Evolutionary conservation across 2,797 vertebrate species (phyloP), one percentile per base, ranked within the genome.

Genomic region (Mus caroli): DNA sequence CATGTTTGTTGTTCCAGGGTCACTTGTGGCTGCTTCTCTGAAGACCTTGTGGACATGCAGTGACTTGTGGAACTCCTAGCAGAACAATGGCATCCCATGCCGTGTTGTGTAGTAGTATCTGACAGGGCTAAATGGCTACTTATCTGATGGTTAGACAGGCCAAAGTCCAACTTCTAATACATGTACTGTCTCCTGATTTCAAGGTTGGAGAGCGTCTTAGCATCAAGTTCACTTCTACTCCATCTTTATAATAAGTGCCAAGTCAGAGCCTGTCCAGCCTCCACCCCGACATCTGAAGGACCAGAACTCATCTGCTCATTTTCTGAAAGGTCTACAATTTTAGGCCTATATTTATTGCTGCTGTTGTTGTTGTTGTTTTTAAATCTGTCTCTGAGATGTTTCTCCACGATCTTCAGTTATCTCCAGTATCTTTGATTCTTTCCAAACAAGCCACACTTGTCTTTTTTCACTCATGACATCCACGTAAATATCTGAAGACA

Each of bases 311-410:
- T 11, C 0, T 8, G 46, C 46, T 90, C 31, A 73, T 92, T 86
- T 96, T 94, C 9, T 62, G 46, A 88, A 96, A 94, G 58, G 60
- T 79, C 79, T 91, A 14, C 91, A 79, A 71, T 40, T 62, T 75
- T 94, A 93, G 52, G 90, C 89, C 75, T 87, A 19, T 28, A 54
- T 52, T 56, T 14, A 22, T 43, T 91, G 6, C 40, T 86, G 10
- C 37, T 85, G 40, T 0, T 87, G 3, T 28, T 54, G 6, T 54
- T 85, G 40, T 1, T 87, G 3, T 28, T 54, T 69, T 54, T 17
- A 34, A 78, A 7, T 64, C 31, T 90, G 37, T 43, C 8, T 79
- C 64, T 62, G 6, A 95, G 43, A 60, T 24, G 50, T 67, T 14
- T 69, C n/a, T 83, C 87, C 62, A 58, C 28, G 84, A 50, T 80